Conservation (phyloP, 2,113 vertebrate species). For the Mesembrinibis cayennensis region DNA sequence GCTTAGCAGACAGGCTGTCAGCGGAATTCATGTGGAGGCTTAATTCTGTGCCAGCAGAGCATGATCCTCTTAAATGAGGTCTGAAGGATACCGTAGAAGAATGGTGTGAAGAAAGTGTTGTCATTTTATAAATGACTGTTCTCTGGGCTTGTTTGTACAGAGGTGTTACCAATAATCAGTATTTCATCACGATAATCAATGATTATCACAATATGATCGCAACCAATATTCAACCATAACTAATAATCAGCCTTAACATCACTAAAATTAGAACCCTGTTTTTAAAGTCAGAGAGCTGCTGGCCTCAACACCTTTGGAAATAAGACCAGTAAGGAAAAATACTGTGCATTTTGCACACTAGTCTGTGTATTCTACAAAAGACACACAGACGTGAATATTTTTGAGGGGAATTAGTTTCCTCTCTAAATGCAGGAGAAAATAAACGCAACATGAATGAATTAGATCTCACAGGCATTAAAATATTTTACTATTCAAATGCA, state of each 20-base stretch:
- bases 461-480: neutral
- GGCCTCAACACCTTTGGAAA: neutral
- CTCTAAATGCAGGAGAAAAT: neutral
- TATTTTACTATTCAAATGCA: neutral
- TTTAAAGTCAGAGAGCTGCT: neutral
- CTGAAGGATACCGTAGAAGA: neutral
- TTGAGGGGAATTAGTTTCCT: neutral
- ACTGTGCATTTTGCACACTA: neutral
- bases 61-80: neutral
- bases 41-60: neutral
- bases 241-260: neutral
- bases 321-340: neutral
- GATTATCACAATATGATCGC: neutral
- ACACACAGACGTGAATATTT: neutral
- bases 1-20: slow-evolving; percentile 4
- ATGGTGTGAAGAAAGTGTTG: neutral
- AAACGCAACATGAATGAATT: neutral
- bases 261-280: neutral
- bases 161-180: neutral
- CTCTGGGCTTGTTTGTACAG: neutral
- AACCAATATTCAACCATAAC: neutral
- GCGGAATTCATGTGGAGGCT: neutral
- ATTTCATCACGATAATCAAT: neutral
- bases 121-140: neutral
- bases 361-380: neutral